Evolutionary conservation across 2,888 invertebrate genomes (phyloP).

Genomic region (Acrobasis suavella): DNA sequence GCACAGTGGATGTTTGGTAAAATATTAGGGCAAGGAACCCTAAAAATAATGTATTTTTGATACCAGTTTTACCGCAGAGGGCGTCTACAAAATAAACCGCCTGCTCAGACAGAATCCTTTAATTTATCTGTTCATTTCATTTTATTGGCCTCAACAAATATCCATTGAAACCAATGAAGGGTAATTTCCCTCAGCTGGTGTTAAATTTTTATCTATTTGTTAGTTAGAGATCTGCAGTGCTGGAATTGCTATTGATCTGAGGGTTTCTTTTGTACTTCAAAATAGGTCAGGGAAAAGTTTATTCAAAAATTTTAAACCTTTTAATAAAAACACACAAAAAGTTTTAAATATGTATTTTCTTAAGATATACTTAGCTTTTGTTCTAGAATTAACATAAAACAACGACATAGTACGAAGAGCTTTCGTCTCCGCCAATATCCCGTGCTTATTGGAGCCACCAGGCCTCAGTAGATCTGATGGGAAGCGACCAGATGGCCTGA

Average conservation of each 20-base stretch:
- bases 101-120: slow-evolving; percentile 1
- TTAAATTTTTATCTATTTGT: slow-evolving; percentile 37
- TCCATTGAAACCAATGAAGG: slow-evolving; percentile 19
- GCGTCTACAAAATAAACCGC: slow-evolving; percentile 14
- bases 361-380: no score
- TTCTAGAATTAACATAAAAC: no score
- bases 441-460: no score
- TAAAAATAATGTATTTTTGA: neutral
- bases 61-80: neutral
- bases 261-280: slow-evolving; percentile 36
- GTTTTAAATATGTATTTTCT: no score
- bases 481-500: no score
- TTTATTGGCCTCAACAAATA: slow-evolving; percentile 18
- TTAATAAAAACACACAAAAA: no score
- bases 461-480: no score
- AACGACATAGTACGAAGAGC: no score
- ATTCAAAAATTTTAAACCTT: no score
- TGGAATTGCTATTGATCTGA: slow-evolving; percentile 39
- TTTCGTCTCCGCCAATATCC: no score
- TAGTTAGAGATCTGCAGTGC: slow-evolving; percentile 35
- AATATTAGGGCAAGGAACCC: neutral
- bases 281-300: slow-evolving; percentile 8
- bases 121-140: slow-evolving; percentile 20
- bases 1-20: neutral
- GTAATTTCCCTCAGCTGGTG: slow-evolving; percentile 28